Evolutionary conservation across 2,888 invertebrate species (phyloP), one percentile per base, ranked within the genome.

Genomic region (Neoscelio sp.): DNA sequence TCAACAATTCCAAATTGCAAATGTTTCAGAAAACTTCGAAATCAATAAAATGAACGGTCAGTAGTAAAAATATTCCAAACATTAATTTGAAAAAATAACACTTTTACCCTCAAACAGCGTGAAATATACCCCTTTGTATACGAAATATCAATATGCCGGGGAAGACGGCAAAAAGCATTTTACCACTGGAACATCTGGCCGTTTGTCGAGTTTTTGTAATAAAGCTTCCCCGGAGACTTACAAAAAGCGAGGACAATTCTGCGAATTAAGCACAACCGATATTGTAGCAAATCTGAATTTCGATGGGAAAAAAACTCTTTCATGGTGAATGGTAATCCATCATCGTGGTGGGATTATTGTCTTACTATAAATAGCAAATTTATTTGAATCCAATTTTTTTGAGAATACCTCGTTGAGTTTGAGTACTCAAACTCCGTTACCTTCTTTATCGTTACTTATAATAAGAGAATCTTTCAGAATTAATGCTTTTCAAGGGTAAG

Each of bases 141-240:
- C 71, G 78, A 78, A 67, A 73, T 73, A 78, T 58, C 68, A 68
- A 62, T 68, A 68, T 48, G 68, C 64, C 26, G 73, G 65, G 40
- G 64, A 82, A 23, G 71, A 56, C 64, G 20, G 70, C 62, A 85
- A 87, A 85, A 85, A 83, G 68, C 64, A 75, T 79, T 79, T 79
- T 71, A 79, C 80, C 82, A 82, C 84, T 85, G 88, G 86, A 87
- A 87, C 89, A 89, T 88, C 89, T 87, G 88, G 88, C 88, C 84
- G 87, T 86, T 84, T 85, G 83, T 84, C 83, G 83, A 82, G 82
- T 88, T 89, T 89, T 89, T 89, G 88, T 86, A 89, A 89, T 89
- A 89, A 88, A 88, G 86, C 85, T 75, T 52, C n/a, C 40, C 82
- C 82, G 79, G 86, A 81, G 81, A 83, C 82, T 77, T 68, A 77